Evolutionary conservation across 2,888 invertebrate genomes (phyloP).

Genomic region (Periphyllus acericola): DNA sequence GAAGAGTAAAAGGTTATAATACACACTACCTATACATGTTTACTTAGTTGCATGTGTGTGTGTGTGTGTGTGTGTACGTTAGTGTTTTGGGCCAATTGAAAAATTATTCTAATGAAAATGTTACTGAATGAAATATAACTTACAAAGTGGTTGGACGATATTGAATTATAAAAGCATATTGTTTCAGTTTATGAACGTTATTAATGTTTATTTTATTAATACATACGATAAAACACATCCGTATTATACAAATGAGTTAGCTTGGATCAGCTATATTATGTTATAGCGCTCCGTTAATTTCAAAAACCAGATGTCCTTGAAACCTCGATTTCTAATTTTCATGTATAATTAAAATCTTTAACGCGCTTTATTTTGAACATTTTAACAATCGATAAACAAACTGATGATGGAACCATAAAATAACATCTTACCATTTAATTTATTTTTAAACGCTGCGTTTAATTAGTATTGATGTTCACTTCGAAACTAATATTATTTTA

Average conservation of each 20-base stretch:
- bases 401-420: not conserved
- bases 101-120: not conserved
- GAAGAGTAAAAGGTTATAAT: slow-evolving; percentile 4
- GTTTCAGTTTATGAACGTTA: not conserved
- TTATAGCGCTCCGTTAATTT: not conserved
- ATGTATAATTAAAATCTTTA: slow-evolving; percentile 1
- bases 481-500: not conserved
- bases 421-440: not conserved
- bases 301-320: slow-evolving; percentile 45
- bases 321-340: slow-evolving; percentile 33
- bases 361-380: too few species aligned
- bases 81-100: not conserved
- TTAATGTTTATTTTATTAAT: slow-evolving; percentile 3
- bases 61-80: not conserved
- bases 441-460: not conserved
- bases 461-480: not conserved
- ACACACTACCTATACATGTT: not conserved
- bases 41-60: not conserved
- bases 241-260: slow-evolving; percentile 5
- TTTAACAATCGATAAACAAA: not conserved
- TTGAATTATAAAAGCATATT: slow-evolving; percentile 5
- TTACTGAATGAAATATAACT: not conserved
- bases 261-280: too few species aligned
- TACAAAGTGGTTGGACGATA: not conserved
- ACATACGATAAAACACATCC: not conserved